Base-by-base conservation (phyloP, 2,797 vertebrate genomes). In the Caiman crocodilus region DNA sequence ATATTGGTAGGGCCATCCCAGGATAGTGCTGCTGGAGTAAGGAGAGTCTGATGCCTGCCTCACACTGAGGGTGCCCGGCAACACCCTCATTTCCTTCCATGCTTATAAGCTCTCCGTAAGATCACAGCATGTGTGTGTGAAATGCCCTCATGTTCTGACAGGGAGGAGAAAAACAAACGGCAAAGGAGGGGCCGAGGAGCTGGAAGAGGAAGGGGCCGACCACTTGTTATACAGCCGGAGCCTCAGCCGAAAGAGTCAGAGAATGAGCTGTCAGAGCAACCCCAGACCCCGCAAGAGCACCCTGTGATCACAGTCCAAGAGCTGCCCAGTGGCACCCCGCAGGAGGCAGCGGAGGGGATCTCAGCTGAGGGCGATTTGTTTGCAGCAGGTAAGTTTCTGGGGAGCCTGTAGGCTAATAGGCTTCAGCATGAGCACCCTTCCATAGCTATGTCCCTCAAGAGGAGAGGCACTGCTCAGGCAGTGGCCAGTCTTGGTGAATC, bases 131-230 rank as follows among this genome's bases (percentile, higher is more conserved):
- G 76, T 2, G 15, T 2, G 2, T 65, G 9, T 79, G 76, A 91
- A 96, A 95, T 92, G 18, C 56, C 61, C 61, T 90, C 79, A 65
- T 95, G 42, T 93, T 92, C 84, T 92, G 60, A 89, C 95, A 99
- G 99, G 95, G 93, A 94, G 95, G 98, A 96, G 78, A 97, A 88
- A 84, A 94, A 73, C 35, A 98, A 98, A 79, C 92, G 92, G 89
- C 90, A 87, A 17, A 98, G 84, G 83, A 97, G 91, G 83, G 89
- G 50, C 96, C 97, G 88, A 98, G 79, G 87, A 94, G 82, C 13
- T 82, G 96, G 67, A 61, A 88, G 3, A 97, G 96, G 95, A 97
- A 80, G 64, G 93, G 96, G 96, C 96, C 97, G 2, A 85, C 97
- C 79, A 96, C 92, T 10, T 69, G 92, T 85, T 94, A 92, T 21